Base-by-base conservation (phyloP, 2,797 vertebrate species). In the Chelonia mydas region DNA sequence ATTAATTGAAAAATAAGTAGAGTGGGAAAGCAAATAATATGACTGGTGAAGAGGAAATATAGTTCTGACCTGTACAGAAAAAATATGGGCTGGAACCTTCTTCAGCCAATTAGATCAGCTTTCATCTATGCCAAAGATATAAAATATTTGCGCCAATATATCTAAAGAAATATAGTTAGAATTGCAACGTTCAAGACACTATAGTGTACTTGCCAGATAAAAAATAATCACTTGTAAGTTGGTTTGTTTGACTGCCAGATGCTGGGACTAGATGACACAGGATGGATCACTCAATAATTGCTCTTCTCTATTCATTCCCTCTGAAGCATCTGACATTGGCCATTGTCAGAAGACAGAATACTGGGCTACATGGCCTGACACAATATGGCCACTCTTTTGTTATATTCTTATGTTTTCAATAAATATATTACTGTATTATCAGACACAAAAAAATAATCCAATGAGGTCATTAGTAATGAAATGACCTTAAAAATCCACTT, bases 1-100 rank as follows among this genome's bases (percentile, higher is more conserved):
- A 91, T 84, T 93, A 94, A 94, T 88, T 97, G 72, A 90, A 93
- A 95, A 95, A 41, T 77, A 95, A 95, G 72, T 79, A 84, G 65
- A 76, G 51, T 92, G 81, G 91, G 81, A 90, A 76, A 87, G 45
- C 92, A 25, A 96, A 28, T 31, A 81, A 59, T 74, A 37, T 16
- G 91, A 88, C 28, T 1, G 1, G 83, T 86, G 65, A 91, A 83
- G 65, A 37, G 51, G 49, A 96, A 96, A 95, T 41, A 31, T 0
- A 0, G 47, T 90, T 93, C 81, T 88, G 47, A 86, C 65, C 92
- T 86, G 91, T 84, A 90, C 4, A 74, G 90, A 88, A 89, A 80
- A 57, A 93, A 95, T 95, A 94, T 41, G 15, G 90, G 8, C 47
- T 84, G 61, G 85, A 90, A 92, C 55, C 17, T 61, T 65, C 87